Evolutionary conservation across 2,113 vertebrate genomes (phyloP), one percentile per base, ranked within the genome.

Genomic region (Ictidomys tridecemlineatus): DNA sequence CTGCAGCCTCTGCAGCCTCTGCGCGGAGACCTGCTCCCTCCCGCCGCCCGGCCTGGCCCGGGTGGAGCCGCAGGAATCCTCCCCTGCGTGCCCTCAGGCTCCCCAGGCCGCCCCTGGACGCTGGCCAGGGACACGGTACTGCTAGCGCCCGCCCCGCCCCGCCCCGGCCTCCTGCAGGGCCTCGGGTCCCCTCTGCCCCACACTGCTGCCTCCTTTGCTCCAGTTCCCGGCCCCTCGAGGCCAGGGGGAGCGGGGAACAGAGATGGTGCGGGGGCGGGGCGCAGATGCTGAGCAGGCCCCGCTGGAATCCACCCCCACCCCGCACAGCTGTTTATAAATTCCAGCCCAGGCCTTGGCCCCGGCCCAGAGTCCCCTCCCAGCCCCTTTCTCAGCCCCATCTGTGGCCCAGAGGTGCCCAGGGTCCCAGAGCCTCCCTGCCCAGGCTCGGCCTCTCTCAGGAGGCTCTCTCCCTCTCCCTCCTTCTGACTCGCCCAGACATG

Each of bases 271-370:
- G 1, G 8, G 37, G 42, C 14, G 51, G 45, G 17, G 51, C 4
- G 76, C 56, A 72, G n/a, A 58, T n/a, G 72, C 74, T 0, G 32
- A 48, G 53, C 85, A 11, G 51, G 22, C 77, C 65, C 94, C 24
- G 32, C 91, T 89, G 94, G 94, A 97, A 97, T 98, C 56, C 85
- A n/a, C 94, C 91, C 95, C 78, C 87, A 91, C 95, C 96, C 90
- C 51, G 93, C 94, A 63, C 95, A 95, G 97, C 97, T 97, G 96
- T 97, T 97, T 97, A 97, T 97, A 94, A 96, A 98, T 98, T 98
- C 96, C 96, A 94, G 95, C 89, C 97, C 73, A 0, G 3, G 87
- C n/a, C 97, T 96, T 95, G 95, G 95, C 95, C 67, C 58, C 17
- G 3, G 56, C 92, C 96, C 96, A 96, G 96, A 12, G 4, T 32